These are phyloP conservation scores for Trichopoda pennipes DNA, from an alignment of 2,888 invertebrate genomes.

Conservation along the genomic window DNA sequence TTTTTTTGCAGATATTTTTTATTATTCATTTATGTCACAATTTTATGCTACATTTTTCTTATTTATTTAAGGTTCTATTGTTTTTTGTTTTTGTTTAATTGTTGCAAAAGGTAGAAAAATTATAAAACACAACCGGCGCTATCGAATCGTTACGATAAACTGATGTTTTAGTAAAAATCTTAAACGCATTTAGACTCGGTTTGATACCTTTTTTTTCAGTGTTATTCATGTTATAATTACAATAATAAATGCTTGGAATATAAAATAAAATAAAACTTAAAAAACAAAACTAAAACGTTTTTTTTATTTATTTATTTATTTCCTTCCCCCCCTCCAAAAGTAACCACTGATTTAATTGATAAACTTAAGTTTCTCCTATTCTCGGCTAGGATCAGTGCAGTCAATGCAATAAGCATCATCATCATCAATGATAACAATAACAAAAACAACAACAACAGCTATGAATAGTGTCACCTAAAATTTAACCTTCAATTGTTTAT, in stretches of 20 bases:
- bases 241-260: conserved; percentile 38
- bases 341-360: conserved; percentile 36
- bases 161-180: conserved; percentile 75
- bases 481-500: conserved; percentile 64
- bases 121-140: conserved; percentile 76
- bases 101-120: neutral
- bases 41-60: neutral
- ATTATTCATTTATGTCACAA: conserved; percentile 5
- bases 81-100: conserved; percentile 17
- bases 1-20: neutral
- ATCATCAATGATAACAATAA: conserved; percentile 35
- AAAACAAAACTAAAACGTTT: conserved; percentile 12
- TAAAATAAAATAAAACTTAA: conserved; percentile 15
- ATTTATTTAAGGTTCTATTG: conserved; percentile 5
- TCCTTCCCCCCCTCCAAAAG: no score
- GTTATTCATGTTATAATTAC: conserved; percentile 31
- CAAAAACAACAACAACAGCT: conserved; percentile 37
- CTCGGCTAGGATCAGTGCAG: conserved; percentile 57
- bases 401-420: no score
- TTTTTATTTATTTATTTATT: conserved; percentile 24
- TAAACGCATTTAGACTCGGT: conserved; percentile 76
- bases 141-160: conserved; percentile 78
- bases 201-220: conserved; percentile 36
- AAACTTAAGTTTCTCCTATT: conserved; percentile 4
- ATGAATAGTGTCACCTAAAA: conserved; percentile 61